Conservation (phyloP, 2,888 invertebrate genomes). For the Acronicta aceris region DNA sequence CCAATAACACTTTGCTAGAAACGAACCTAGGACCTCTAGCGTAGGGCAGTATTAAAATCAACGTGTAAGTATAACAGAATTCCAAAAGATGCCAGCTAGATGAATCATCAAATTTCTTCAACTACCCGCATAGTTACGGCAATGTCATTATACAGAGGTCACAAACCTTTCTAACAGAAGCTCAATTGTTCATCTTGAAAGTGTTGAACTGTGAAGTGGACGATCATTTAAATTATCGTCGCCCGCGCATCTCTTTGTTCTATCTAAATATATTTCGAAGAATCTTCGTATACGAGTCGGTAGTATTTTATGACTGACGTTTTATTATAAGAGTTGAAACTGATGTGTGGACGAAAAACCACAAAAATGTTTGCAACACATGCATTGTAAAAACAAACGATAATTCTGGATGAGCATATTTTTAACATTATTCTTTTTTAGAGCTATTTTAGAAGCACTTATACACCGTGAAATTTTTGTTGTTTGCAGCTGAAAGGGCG, state of each 20-base stretch:
- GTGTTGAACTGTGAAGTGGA: constrained; percentile 8
- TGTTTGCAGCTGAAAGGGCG: no score
- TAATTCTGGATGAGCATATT: no score
- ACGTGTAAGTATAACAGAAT: no score
- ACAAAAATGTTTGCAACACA: constrained; percentile 34
- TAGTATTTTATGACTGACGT: constrained; percentile 29
- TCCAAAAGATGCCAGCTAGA: neutral
- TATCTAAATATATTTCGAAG: constrained; percentile 12
- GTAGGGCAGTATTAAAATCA: no score
- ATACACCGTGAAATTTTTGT: no score
- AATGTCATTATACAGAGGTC: constrained; percentile 27
- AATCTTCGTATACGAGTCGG: neutral
- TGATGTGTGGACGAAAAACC: constrained; percentile 14
- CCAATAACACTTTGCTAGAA: no score
- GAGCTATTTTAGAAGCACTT: no score
- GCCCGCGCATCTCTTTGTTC: constrained; percentile 28
- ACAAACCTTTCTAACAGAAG: constrained; percentile 25
- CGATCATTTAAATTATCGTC: constrained; percentile 10
- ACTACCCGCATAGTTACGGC: constrained; percentile 31
- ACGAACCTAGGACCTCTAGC: no score
- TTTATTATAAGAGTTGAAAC: constrained; percentile 19
- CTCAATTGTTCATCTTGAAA: constrained; percentile 20
- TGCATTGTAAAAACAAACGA: constrained; percentile 6
- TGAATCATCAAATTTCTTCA: constrained; percentile 14
- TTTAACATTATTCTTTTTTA: no score